Evolutionary conservation across 2,113 vertebrate species (phyloP), one percentile per base, ranked within the genome.

Genomic region (Oryzias melastigma): DNA sequence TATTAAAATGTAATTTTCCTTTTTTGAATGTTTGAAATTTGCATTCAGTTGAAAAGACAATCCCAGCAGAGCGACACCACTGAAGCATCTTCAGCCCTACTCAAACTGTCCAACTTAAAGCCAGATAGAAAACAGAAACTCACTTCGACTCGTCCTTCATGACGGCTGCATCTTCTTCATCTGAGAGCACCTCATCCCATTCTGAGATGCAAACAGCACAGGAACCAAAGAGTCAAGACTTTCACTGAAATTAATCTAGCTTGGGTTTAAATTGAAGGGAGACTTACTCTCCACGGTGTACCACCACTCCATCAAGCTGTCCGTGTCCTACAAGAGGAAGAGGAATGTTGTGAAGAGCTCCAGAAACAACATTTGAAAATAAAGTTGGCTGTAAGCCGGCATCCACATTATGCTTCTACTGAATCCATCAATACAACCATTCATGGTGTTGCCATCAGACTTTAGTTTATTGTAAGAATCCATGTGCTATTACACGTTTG

Each of bases 241-340:
- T 17, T 47, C 12, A 10, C 25, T 7, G 6, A 27, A 10, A 0
- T 15, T 29, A 24, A 25, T 7, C 19, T 14, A n/a, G 12, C 16
- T 66, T 17, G 52, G 0, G 42, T 12, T 5, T 20, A 29, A 42
- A 13, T 14, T 5, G 3, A 24, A 56, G 6, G 19, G 59, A 10
- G 58, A 80, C 90, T 90, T 76, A 93, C 92, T 58, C 59, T 91
- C 89, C 13, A 91, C 91, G 0, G 86, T 90, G 73, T 89, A 62
- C 92, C 91, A 92, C 89, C 91, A 91, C 77, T 91, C 90, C 85
- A 91, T 91, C 71, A 92, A 62, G 67, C 90, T 91, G 83, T 92
- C 92, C 7, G 88, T 91, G 78, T 93, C 91, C 92, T 93, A 83
- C 3, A 46, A 46, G 52, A n/a, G 35, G 41, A 65, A 63, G 44